Percentiles rank a stretch among this genome's conserved stretches.
Conservation (phyloP, 2,797 vertebrate species). For the Danio jaintianensis region DNA sequence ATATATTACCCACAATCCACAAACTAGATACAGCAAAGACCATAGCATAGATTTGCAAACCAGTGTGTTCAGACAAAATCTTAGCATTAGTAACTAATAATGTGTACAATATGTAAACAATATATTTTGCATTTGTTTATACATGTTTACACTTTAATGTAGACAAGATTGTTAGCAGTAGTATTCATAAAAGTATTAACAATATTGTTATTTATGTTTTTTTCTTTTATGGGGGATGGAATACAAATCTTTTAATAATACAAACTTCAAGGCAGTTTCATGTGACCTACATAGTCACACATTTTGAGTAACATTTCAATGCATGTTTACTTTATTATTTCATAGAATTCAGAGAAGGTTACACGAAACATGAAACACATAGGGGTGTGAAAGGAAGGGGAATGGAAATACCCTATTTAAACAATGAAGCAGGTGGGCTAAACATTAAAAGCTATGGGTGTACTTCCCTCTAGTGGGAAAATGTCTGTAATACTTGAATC, state of each 20-base stretch:
- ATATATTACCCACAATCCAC: no score
- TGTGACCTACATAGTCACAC: background rate
- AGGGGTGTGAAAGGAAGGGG: background rate
- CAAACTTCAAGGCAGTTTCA: background rate
- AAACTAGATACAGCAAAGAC: no score
- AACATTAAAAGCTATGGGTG: background rate
- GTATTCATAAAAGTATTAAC: no score
- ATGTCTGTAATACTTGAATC: background rate
- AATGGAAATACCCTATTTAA: background rate
- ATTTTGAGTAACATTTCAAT: conserved; percentile 8
- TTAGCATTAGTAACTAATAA: background rate
- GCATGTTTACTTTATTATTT: conserved; percentile 20
- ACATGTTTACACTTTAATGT: background rate
- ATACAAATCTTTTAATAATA: conserved; percentile 11
- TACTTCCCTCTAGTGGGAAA: conserved; percentile 46
- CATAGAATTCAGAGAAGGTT: background rate
- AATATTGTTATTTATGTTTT: background rate
- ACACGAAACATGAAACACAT: background rate
- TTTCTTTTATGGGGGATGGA: background rate
- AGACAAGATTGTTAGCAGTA: background rate
- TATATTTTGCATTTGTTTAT: background rate
- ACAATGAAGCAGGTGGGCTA: background rate
- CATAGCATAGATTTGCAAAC: background rate
- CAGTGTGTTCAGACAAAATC: background rate
- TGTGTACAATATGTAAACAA: background rate